phyloP scores from a whole-genome alignment of 2,113 vertebrate genomes.

The Hemibagrus wyckioides region DNA sequence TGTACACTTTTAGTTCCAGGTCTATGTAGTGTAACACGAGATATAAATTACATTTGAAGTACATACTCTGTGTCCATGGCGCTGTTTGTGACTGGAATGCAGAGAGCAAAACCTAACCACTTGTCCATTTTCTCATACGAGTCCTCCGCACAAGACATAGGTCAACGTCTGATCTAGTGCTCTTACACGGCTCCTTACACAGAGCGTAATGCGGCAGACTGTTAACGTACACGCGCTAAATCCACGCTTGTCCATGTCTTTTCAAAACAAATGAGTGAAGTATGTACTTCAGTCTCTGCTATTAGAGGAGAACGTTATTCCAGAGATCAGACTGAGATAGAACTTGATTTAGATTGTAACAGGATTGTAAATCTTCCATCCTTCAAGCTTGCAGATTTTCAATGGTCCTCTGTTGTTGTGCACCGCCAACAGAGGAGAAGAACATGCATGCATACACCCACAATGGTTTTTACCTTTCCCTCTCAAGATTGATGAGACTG shows the following conservation, averaged over 20 bases:
- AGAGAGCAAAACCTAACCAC: conserved; percentile 18
- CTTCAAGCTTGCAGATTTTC: conserved; percentile 49
- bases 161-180: neutral
- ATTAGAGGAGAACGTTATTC: conserved; percentile 26
- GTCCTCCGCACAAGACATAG: conserved; percentile 6
- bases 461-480: conserved; percentile 8
- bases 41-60: conserved; percentile 40
- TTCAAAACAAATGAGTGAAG: conserved; percentile 13
- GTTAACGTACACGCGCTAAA: neutral
- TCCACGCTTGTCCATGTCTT: neutral
- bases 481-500: conserved; percentile 31
- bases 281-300: conserved; percentile 25
- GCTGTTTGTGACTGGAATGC: conserved; percentile 35
- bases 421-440: conserved; percentile 55
- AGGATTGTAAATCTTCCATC: conserved; percentile 15
- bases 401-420: neutral
- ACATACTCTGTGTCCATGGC: conserved; percentile 5
- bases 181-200: neutral
- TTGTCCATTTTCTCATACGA: conserved; percentile 10
- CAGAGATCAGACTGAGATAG: conserved; percentile 26
- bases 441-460: conserved; percentile 52
- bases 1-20: conserved; percentile 35
- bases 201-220: neutral
- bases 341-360: conserved; percentile 37
- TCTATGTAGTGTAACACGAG: conserved; percentile 29